A percentile compares a stretch with the other conserved stretches of the same genome.
Conservation (phyloP, 64 coral and sea anemone genomes). For the Montipora cactus region DNA sequence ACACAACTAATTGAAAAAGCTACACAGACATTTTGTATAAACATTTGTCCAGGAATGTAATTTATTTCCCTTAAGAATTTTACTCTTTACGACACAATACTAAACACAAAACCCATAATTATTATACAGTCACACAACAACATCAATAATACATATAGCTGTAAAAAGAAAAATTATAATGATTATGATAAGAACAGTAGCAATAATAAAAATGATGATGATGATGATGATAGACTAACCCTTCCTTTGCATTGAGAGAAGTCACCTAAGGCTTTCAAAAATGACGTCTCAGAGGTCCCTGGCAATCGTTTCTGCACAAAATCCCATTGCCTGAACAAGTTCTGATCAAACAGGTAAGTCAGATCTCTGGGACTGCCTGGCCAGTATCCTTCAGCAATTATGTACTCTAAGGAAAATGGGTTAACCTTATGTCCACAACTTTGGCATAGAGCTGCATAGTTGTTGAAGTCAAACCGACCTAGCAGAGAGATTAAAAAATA, state of each 20-base stretch:
- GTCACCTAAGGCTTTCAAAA: constrained; percentile 63
- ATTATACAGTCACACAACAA: too few species aligned
- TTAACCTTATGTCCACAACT: too few species aligned
- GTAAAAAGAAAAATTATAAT: neutral
- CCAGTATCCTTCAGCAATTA: constrained; percentile 78
- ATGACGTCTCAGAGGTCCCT: constrained; percentile 67
- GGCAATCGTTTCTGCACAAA: constrained; percentile 71
- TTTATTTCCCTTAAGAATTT: too few species aligned
- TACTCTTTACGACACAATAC: too few species aligned
- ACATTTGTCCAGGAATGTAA: too few species aligned
- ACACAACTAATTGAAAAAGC: too few species aligned
- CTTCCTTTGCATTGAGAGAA: constrained; percentile 58
- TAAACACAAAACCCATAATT: too few species aligned
- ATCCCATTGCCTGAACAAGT: neutral
- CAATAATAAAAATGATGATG: neutral
- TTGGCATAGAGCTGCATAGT: too few species aligned
- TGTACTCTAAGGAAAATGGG: neutral
- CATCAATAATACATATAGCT: too few species aligned
- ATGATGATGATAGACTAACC: neutral
- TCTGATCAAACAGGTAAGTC: neutral
- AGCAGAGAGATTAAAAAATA: too few species aligned
- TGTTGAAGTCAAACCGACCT: too few species aligned
- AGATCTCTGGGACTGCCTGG: constrained; percentile 68
- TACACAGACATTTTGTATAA: too few species aligned
- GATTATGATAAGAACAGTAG: neutral